Conservation (phyloP, 30 jellyfish, hydroid and myxozoan species). For the Nemopilema nomurai region DNA sequence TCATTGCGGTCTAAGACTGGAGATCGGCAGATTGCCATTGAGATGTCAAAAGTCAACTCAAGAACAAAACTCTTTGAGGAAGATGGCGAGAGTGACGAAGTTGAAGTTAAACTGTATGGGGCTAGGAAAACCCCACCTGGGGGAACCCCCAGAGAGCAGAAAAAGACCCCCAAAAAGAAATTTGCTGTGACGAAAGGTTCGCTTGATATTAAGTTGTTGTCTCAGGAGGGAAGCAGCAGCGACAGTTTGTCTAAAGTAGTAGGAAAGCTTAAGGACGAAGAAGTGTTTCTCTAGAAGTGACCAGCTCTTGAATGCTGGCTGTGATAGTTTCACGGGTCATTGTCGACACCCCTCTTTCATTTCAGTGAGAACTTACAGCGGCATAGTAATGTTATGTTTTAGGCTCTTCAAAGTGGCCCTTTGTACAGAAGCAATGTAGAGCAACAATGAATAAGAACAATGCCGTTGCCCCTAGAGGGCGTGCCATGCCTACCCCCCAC, state of each 20-base stretch:
- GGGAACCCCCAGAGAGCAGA: neutral
- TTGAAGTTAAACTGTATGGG: neutral
- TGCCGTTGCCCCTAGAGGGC: too few relatives aligned
- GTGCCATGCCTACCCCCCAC: too few relatives aligned
- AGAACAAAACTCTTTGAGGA: constrained; percentile 19
- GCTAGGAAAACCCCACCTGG: neutral
- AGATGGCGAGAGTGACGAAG: neutral
- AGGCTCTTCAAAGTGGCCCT: too few relatives aligned
- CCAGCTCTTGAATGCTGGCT: neutral
- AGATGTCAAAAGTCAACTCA: neutral
- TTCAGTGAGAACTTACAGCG: too few relatives aligned
- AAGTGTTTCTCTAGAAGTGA: constrained; percentile 27
- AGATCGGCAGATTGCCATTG: constrained; percentile 7
- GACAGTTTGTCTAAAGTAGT: constrained; percentile 60
- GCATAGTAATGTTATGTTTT: too few relatives aligned
- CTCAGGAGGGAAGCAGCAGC: constrained; percentile 33
- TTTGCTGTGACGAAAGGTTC: constrained; percentile 44
- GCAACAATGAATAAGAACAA: too few relatives aligned
- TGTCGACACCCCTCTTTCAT: neutral
- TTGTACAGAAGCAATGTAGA: too few relatives aligned
- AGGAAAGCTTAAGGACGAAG: constrained; percentile 64
- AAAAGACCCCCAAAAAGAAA: constrained; percentile 21
- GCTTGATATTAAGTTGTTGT: constrained; percentile 29
- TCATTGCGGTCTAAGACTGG: neutral
- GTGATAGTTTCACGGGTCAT: neutral